Percentiles rank a stretch among this genome's conserved stretches.
Conservation (phyloP, 2,888 invertebrate genomes). For the Pollenia labialis region DNA sequence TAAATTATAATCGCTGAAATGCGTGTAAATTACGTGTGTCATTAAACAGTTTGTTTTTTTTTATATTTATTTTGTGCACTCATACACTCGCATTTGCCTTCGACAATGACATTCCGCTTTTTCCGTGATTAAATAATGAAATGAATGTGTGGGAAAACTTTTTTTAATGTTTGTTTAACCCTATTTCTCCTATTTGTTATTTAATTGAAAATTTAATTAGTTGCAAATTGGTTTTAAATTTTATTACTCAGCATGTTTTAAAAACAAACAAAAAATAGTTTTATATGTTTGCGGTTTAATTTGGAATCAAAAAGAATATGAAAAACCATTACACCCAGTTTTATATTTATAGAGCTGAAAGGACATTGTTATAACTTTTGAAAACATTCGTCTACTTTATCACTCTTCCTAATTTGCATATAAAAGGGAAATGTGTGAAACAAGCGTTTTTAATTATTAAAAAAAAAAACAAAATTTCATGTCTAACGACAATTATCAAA, state of each 20-base stretch:
- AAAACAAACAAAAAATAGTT: background rate
- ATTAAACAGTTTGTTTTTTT: conserved; percentile 21
- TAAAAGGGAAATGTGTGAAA: no score
- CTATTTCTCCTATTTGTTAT: conserved; percentile 24
- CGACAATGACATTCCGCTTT: background rate
- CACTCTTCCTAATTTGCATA: no score
- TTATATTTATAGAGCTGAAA: conserved; percentile 3
- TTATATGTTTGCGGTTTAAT: no score
- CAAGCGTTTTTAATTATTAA: conserved; percentile 14
- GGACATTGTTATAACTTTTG: background rate
- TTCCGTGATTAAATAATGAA: background rate
- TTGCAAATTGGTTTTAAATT: conserved; percentile 61
- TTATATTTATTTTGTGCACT: background rate
- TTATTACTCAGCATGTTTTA: conserved; percentile 17
- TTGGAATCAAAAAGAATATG: no score
- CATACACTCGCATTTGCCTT: background rate
- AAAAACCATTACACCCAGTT: background rate
- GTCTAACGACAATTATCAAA: conserved; percentile 37
- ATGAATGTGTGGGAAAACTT: background rate
- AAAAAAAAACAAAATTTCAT: conserved; percentile 24
- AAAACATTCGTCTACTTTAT: background rate
- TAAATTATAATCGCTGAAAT: conserved; percentile 36
- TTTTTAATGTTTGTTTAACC: background rate
- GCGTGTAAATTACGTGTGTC: conserved; percentile 36
- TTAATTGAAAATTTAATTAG: conserved; percentile 65